Percentiles rank a stretch among this genome's conserved stretches.
Evolutionary conservation across 2,113 vertebrate genomes (phyloP).

Genomic region (Perccottus glenii): DNA sequence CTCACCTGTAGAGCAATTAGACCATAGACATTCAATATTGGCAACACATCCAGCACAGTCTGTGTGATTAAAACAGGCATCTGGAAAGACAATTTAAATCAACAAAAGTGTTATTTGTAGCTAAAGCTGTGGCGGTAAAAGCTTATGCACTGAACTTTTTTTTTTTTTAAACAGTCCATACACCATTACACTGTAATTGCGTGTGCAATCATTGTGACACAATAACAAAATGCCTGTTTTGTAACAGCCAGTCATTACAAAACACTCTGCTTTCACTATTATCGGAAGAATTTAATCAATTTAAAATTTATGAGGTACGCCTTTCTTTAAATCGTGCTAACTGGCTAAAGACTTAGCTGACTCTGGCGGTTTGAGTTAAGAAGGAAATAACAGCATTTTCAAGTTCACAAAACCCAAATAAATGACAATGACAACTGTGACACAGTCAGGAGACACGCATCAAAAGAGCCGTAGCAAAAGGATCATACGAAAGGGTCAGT

Average conservation of each 20-base stretch:
- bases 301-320: no score
- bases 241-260: no score
- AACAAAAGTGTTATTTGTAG: no score
- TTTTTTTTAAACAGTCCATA: not conserved
- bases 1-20: constrained; percentile 71
- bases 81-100: constrained; percentile 49
- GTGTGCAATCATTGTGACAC: no score
- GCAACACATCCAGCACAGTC: constrained; percentile 47
- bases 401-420: not conserved
- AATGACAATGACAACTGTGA: not conserved
- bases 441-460: not conserved
- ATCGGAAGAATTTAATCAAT: no score
- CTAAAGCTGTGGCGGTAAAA: not conserved
- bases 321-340: constrained; percentile 3
- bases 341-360: constrained; percentile 35
- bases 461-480: not conserved
- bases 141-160: no score
- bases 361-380: constrained; percentile 17
- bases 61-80: fast-evolving
- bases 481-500: not conserved
- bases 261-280: no score
- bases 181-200: no score
- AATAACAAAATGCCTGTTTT: no score
- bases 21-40: constrained; percentile 47
- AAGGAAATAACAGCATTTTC: not conserved